Evolutionary conservation across 2,113 vertebrate species (phyloP).

Genomic region (Dolichallabes microphthalmus): DNA sequence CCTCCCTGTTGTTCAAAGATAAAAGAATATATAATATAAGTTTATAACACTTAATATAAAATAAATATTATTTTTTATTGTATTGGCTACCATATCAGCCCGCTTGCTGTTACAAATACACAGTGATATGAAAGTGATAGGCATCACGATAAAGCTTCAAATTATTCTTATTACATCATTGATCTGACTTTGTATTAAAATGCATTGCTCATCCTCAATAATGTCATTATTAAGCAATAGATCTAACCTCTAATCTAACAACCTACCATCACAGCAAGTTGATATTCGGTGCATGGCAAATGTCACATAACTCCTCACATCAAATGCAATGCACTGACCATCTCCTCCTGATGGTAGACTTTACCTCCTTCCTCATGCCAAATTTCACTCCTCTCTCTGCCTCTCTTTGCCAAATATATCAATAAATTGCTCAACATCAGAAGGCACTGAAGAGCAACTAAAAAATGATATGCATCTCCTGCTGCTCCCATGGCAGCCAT

Average conservation of each 20-base stretch:
- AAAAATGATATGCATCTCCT: constrained; percentile 80
- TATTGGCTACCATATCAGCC: too few species aligned
- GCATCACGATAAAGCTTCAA: neutral
- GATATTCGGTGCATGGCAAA: constrained; percentile 32
- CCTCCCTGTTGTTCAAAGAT: neutral
- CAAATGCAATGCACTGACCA: constrained; percentile 56
- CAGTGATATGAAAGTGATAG: neutral
- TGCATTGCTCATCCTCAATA: neutral
- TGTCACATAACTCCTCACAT: constrained; percentile 62
- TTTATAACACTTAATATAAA: neutral
- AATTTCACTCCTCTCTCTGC: constrained; percentile 44
- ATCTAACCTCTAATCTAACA: neutral
- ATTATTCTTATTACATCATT: neutral
- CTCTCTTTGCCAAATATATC: constrained; percentile 71
- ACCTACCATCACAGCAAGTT: constrained; percentile 32
- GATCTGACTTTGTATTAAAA: neutral
- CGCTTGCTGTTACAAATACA: neutral
- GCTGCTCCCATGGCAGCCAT: constrained; percentile 78
- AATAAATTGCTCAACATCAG: constrained; percentile 73
- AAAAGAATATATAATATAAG: neutral
- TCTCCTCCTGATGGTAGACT: constrained; percentile 49
- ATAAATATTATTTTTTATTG: neutral
- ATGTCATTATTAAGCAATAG: neutral
- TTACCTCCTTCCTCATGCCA: constrained; percentile 50
- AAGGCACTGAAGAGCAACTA: constrained; percentile 68